Percentiles rank a stretch among this genome's conserved stretches.
phyloP scores from a whole-genome alignment of 2,888 invertebrate genomes.

The Pyrgus malvae region DNA sequence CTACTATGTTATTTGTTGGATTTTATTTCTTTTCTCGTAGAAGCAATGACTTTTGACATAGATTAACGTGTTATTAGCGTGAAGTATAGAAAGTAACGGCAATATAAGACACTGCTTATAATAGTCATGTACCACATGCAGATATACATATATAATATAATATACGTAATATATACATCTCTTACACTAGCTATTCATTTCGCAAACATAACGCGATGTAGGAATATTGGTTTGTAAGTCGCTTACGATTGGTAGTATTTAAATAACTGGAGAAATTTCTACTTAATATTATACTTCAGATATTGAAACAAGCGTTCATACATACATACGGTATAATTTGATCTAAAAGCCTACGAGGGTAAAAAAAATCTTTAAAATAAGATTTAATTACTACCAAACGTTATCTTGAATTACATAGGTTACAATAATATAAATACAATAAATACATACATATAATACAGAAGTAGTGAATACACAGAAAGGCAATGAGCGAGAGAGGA shows the following conservation, averaged over 20 bases:
- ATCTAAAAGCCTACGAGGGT: not conserved
- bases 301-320: too few species aligned
- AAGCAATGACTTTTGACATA: too few species aligned
- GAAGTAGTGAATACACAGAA: constrained; percentile 56
- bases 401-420: too few species aligned
- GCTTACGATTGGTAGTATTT: constrained; percentile 4
- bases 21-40: too few species aligned
- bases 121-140: not conserved
- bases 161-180: constrained; percentile 29
- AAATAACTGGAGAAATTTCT: not conserved
- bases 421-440: not conserved
- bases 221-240: constrained; percentile 48
- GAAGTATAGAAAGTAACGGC: too few species aligned
- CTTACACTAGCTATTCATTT: constrained; percentile 37
- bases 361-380: not conserved
- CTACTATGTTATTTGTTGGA: too few species aligned
- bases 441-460: constrained; percentile 32
- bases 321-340: not conserved
- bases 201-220: constrained; percentile 63
- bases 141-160: constrained; percentile 28
- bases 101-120: too few species aligned
- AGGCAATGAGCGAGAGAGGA: constrained; percentile 63
- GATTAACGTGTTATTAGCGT: too few species aligned
- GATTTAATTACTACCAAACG: constrained; percentile 11
- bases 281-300: not conserved